phyloP scores from a whole-genome alignment of 2,113 vertebrate genomes.

The Neogale vison region DNA sequence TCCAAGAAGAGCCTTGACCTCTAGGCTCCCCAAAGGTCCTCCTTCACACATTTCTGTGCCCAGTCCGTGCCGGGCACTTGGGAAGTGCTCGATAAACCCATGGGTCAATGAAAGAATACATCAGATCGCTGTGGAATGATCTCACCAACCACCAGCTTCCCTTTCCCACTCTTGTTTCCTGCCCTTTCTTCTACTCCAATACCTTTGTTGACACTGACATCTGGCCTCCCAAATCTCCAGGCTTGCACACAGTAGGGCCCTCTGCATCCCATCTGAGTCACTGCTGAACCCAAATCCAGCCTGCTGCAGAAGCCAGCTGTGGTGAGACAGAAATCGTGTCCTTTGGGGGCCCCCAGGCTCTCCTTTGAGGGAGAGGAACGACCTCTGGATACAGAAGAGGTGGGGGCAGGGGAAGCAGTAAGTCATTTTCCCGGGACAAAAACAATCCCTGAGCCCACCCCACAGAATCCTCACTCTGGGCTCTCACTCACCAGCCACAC shows the following conservation, averaged over 20 bases:
- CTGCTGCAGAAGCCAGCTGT: not conserved
- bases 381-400: not conserved
- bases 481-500: not conserved
- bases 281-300: not conserved
- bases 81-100: not conserved
- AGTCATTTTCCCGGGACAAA: constrained; percentile 12
- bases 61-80: not conserved
- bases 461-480: not conserved
- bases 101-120: not conserved
- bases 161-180: not conserved
- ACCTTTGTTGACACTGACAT: not conserved
- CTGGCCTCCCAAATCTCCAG: constrained; percentile 60
- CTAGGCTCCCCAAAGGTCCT: not conserved
- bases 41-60: not conserved
- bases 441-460: not conserved
- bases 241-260: not conserved
- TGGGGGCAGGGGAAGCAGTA: not conserved
- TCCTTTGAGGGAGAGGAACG: not conserved
- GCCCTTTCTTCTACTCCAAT: constrained; percentile 16
- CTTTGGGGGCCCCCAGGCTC: not conserved
- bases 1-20: constrained; percentile 17
- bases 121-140: not conserved
- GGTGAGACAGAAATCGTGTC: not conserved
- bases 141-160: constrained; percentile 34
- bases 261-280: constrained; percentile 55